A percentile compares a stretch with the other conserved stretches of the same genome.
phyloP scores from a whole-genome alignment of 2,113 vertebrate species.

The Phyllostomus discolor region DNA sequence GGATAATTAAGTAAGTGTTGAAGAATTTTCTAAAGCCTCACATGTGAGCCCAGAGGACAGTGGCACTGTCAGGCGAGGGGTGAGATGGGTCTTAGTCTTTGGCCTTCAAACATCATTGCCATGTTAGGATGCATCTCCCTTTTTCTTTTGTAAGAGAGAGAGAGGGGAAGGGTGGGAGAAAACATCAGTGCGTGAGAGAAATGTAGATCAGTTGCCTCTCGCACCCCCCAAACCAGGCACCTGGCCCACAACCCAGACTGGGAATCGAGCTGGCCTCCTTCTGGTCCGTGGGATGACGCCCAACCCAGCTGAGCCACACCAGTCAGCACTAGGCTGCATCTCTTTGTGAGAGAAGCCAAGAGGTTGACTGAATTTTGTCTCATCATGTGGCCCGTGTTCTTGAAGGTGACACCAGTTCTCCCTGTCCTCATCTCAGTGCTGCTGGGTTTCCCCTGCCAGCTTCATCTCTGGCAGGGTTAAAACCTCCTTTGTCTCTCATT shows the following conservation, averaged over 20 bases:
- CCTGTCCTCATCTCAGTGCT: not conserved
- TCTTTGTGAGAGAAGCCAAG: not conserved
- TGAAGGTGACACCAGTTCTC: not conserved
- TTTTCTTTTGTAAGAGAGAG: no score
- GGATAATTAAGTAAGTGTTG: not conserved
- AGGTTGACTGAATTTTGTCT: not conserved
- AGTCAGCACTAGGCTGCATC: not conserved
- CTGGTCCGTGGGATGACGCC: no score
- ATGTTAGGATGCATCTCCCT: not conserved
- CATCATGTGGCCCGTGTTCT: not conserved
- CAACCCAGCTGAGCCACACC: no score
- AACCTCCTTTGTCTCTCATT: not conserved
- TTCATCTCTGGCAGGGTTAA: not conserved
- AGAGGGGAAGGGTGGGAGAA: no score
- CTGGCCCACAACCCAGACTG: no score
- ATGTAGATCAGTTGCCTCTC: no score
- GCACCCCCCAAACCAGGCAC: no score
- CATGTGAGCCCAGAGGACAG: not conserved
- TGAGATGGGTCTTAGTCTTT: not conserved
- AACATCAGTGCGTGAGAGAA: no score
- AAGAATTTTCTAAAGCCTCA: not conserved
- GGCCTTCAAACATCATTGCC: not conserved
- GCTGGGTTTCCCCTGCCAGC: not conserved
- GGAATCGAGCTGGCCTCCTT: no score
- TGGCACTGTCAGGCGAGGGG: not conserved